These are phyloP conservation scores for Pammene aurita DNA, from an alignment of 2,888 invertebrate species.

Conservation along the genomic window DNA sequence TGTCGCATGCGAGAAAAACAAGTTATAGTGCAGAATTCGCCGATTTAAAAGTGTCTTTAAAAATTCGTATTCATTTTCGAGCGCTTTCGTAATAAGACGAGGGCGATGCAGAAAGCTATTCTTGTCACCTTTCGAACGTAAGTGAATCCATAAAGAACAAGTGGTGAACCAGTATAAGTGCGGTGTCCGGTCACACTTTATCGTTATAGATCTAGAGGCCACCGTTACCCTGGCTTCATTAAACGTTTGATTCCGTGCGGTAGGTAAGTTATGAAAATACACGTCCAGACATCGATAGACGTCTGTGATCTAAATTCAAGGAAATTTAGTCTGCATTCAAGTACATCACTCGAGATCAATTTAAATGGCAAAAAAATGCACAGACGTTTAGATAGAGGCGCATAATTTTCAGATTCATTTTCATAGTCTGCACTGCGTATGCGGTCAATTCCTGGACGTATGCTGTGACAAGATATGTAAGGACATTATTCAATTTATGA, in stretches of 20 bases:
- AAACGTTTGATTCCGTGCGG: background rate
- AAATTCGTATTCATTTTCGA: slow-evolving; percentile 51
- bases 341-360: slow-evolving; percentile 74
- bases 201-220: background rate
- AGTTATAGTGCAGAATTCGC: slow-evolving; percentile 50
- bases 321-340: slow-evolving; percentile 80
- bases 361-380: slow-evolving; percentile 79
- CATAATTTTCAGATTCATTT: slow-evolving; percentile 81
- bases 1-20: slow-evolving; percentile 44
- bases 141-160: background rate
- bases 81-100: slow-evolving; percentile 43
- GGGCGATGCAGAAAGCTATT: slow-evolving; percentile 7
- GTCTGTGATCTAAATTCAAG: slow-evolving; percentile 80
- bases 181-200: background rate
- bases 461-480: slow-evolving; percentile 11
- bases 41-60: slow-evolving; percentile 22
- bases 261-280: slow-evolving; percentile 6
- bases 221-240: background rate
- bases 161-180: background rate
- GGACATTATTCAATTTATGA: background rate
- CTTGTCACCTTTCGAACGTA: background rate
- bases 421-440: slow-evolving; percentile 77
- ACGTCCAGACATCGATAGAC: slow-evolving; percentile 62
- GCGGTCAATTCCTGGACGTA: slow-evolving; percentile 63
- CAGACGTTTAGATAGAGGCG: slow-evolving; percentile 69